Evolutionary conservation across 2,797 vertebrate species (phyloP).

Genomic region (Halcyon leucocephala): DNA sequence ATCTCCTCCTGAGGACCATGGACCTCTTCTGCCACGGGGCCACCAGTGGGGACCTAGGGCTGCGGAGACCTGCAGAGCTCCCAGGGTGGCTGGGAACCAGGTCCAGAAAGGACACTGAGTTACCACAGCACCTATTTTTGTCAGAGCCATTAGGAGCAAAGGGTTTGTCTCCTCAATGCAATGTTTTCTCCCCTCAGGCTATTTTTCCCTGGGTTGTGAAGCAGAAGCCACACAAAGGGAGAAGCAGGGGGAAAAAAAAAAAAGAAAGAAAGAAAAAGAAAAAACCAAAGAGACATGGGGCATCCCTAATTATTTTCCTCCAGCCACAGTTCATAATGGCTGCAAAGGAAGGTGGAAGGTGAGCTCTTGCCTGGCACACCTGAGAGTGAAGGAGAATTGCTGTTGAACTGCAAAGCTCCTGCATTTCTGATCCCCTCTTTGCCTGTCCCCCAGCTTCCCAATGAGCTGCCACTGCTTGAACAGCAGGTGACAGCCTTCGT

Average conservation of each 20-base stretch:
- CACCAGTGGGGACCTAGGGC: not conserved
- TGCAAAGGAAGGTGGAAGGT: not conserved
- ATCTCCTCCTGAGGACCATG: not conserved
- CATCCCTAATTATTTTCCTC: not conserved
- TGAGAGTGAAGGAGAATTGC: not conserved
- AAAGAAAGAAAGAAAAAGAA: not conserved
- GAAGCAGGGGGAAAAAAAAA: not conserved
- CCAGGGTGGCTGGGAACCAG: not conserved
- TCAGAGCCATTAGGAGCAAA: not conserved
- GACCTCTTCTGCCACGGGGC: not conserved
- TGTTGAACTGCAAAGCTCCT: not conserved
- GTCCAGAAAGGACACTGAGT: not conserved
- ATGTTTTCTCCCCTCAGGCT: not conserved
- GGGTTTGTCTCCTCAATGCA: not conserved
- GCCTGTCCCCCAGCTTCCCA: not conserved
- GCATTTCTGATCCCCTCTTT: not conserved
- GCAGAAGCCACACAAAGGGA: not conserved
- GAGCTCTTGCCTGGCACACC: not conserved
- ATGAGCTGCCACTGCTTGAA: not conserved
- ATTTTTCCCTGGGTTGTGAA: not conserved
- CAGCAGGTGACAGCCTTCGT: fast-evolving
- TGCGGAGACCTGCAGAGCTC: not conserved
- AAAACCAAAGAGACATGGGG: not conserved
- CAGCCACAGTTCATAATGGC: fast-evolving
- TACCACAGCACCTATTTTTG: not conserved